These are phyloP conservation scores for Tolmerus cingulatus DNA, from an alignment of 2,888 invertebrate genomes.

Conservation along the genomic window DNA sequence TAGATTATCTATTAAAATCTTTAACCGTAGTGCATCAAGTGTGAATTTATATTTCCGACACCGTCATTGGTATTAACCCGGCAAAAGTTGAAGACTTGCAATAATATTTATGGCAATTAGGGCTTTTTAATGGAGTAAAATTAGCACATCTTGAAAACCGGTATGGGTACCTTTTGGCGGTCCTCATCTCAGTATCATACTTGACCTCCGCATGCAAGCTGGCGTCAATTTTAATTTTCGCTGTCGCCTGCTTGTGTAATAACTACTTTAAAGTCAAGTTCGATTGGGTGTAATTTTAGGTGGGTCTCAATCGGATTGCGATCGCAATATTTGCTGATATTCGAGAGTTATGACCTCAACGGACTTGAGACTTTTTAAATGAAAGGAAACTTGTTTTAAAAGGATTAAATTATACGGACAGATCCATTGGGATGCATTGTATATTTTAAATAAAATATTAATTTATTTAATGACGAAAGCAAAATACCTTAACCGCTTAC, in stretches of 20 bases:
- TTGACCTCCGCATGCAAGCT: conserved; percentile 5
- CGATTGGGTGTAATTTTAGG: not conserved
- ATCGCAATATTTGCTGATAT: not conserved
- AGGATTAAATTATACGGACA: not conserved
- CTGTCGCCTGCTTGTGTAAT: not conserved
- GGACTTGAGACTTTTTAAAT: not conserved
- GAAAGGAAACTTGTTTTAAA: not conserved
- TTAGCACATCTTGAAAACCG: not conserved
- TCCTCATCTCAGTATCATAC: not conserved
- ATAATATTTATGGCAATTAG: not conserved
- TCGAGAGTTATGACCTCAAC: not conserved
- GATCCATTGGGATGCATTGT: too few species aligned
- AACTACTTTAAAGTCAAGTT: conserved; percentile 1
- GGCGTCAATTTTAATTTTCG: not conserved
- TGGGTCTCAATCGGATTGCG: not conserved
- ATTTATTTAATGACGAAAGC: too few species aligned
- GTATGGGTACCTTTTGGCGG: not conserved
- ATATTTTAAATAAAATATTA: too few species aligned
- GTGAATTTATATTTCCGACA: not conserved
- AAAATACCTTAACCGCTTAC: too few species aligned
- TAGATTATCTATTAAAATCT: not conserved
- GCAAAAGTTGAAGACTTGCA: not conserved
- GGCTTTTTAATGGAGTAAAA: not conserved
- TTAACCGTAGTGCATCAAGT: not conserved
- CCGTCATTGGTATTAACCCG: not conserved